Evolutionary conservation across 1,140 invertebrate genomes (phyloP), one percentile per base, ranked within the genome.

Genomic region (Aphidius gifuensis): DNA sequence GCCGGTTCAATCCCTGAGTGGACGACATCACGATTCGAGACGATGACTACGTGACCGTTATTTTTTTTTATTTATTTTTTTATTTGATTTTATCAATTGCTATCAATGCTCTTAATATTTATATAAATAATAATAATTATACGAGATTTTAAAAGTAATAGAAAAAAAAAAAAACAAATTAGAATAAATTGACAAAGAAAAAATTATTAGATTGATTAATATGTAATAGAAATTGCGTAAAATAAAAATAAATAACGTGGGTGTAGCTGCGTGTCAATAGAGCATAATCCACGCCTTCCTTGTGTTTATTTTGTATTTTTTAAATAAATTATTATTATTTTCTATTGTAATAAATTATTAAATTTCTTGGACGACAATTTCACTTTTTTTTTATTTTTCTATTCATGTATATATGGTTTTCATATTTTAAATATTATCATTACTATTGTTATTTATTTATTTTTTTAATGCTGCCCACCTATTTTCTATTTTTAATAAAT

Each of bases 231-330:
- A 5, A 55, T 55, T 55, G 53, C 32, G 23, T 32, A 32, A 23
- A 32, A 55, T 49, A n/a, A 42, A 59, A 49, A 59, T 59, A 49
- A 9, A 59, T 49, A 2, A 11, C 48, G 47, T 49, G 47, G 47
- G 46, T 40, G n/a, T 16, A 11, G 7, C 6, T 16, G 50, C 58
- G 48, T 59, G 58, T 59, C 58, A 59, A 59, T 50, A 45, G 58
- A 59, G 23, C 23, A 49, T 23, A 49, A 42, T 55, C 39, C 32
- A 40, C 42, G 40, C 38, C 53, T 7, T 11, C 0, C 1, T 50
- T 50, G 48, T 16, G 6, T 50, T 21, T 50, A 8, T n/a, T 32
- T 50, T 3, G 5, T 50, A 16, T 50, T 50, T 7, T 16, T 32
- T 50, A 9, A 7, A 21, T 50, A 11, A 50, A n/a, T 32, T 9